Base-by-base conservation (phyloP, 2,888 invertebrate genomes). In the Tridacna gigas region DNA sequence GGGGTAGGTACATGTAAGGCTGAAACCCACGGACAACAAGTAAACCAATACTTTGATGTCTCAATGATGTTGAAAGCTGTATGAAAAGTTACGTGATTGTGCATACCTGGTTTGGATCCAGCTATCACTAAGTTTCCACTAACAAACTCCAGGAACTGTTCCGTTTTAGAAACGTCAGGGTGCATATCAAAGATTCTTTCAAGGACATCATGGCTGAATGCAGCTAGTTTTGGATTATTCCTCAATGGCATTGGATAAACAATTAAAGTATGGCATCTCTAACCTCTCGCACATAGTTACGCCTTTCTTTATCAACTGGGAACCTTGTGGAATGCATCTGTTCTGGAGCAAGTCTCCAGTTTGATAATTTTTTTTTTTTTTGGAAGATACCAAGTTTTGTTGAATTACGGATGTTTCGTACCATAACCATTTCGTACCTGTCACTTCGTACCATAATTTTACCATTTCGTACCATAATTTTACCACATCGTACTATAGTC, bases 231-330 rank as follows among this genome's bases (percentile, higher is more conserved):
- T 0, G 86, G 69, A 13, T 76, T 56, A 13, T 83, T 84, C 74
- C 80, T 83, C 25, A 94, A 86, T 22, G 92, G 91, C 15, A 82
- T 86, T 12, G 93, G 93, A 13, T 89, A 75, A 0, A 90, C 89
- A n/a, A 81, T 37, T 11, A 93, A 89, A 93, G 93, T 37, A 94
- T 5, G 22, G 83, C 89, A 91, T 97, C 75, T 96, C 97, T 0
- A 96, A 96, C 91, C 92, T 97, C 78, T 95, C 96, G 26, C 95
- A 97, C 89, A 90, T 92, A 84, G 86, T 93, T 87, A 81, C 91
- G 76, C 89, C 90, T 90, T 51, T 91, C 78, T 56, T 78, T 60
- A 60, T 93, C 93, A 15, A 93, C 66, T 0, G 93, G 93, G 82
- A 93, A 93, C 13, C 65, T 79, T 7, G 82, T 66, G 3, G 67